phyloP scores from a whole-genome alignment of 1,140 invertebrate species.

The Drosophila bocqueti region DNA sequence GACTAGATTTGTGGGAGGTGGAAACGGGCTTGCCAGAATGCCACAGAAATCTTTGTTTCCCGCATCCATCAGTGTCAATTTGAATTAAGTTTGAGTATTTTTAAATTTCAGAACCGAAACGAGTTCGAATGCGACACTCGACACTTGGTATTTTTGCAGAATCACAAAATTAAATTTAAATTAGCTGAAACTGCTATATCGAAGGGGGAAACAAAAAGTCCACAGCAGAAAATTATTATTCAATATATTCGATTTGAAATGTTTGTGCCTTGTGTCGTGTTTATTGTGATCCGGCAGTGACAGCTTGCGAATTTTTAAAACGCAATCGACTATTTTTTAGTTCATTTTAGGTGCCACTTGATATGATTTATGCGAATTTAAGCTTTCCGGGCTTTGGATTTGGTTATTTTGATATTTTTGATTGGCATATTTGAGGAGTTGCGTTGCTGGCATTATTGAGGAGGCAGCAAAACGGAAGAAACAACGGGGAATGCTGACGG shows the following conservation, averaged over 20 bases:
- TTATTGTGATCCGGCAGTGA: conserved; percentile 62
- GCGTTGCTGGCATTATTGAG: conserved; percentile 11
- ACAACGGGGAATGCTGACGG: conserved; percentile 26
- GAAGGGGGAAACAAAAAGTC: conserved; percentile 15
- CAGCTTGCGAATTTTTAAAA: conserved; percentile 75
- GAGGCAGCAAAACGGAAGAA: conserved; percentile 45
- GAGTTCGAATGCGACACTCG: conserved; percentile 9
- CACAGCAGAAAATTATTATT: conserved; percentile 66
- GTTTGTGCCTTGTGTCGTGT: conserved; percentile 69
- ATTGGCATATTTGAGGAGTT: conserved; percentile 47
- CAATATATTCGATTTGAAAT: conserved; percentile 77
- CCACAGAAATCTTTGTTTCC: conserved; percentile 23
- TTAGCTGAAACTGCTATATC: conserved; percentile 23
- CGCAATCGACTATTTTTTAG: conserved; percentile 35
- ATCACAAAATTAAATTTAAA: conserved; percentile 70
- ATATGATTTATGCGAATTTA: conserved; percentile 65
- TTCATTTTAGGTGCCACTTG: conserved; percentile 51
- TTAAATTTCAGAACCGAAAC: conserved; percentile 24
- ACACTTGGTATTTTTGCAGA: conserved; percentile 53
- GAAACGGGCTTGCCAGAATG: conserved; percentile 5
- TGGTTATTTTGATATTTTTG: conserved; percentile 16
- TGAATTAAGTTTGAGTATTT: conserved; percentile 54
- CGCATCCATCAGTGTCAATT: conserved; percentile 59
- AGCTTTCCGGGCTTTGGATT: conserved; percentile 18
- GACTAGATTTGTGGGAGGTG: not conserved